These are phyloP conservation scores for Nasonovia ribisnigri DNA, from an alignment of 2,888 invertebrate species.

Conservation along the genomic window DNA sequence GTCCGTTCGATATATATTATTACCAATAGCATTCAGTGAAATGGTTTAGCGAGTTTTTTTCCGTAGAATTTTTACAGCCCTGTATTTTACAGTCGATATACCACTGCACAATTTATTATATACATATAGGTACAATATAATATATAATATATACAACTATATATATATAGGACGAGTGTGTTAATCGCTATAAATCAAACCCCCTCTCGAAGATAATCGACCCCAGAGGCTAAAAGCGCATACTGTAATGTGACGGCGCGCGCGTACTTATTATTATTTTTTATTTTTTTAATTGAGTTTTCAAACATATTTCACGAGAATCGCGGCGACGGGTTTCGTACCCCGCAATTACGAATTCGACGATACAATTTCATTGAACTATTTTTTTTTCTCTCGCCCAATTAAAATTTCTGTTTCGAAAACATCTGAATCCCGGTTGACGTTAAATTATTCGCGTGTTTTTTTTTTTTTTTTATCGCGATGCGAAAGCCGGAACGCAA, in stretches of 20 bases:
- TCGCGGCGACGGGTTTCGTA: neutral
- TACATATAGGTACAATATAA: neutral
- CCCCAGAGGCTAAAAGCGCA: neutral
- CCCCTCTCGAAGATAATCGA: neutral
- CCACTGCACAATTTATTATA: neutral
- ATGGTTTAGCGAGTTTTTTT: neutral
- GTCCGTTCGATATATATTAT: neutral
- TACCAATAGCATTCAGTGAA: neutral
- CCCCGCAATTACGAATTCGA: neutral
- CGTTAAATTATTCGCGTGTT: slow-evolving; percentile 3
- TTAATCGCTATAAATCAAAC: slow-evolving; percentile 45
- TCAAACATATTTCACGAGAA: slow-evolving; percentile 38
- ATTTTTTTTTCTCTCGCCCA: slow-evolving; percentile 31
- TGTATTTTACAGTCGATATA: neutral
- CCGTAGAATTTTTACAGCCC: neutral
- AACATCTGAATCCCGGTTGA: slow-evolving; percentile 27
- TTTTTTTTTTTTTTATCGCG: neutral
- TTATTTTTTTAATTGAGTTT: slow-evolving; percentile 59
- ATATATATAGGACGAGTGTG: neutral
- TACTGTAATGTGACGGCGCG: neutral
- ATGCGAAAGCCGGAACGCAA: neutral
- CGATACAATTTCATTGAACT: neutral
- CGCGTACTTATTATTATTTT: neutral
- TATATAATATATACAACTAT: neutral
- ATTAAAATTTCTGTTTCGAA: slow-evolving; percentile 40